Evolutionary conservation across 2,797 vertebrate genomes (phyloP).

Genomic region (Stomatorhinus walkeri): DNA sequence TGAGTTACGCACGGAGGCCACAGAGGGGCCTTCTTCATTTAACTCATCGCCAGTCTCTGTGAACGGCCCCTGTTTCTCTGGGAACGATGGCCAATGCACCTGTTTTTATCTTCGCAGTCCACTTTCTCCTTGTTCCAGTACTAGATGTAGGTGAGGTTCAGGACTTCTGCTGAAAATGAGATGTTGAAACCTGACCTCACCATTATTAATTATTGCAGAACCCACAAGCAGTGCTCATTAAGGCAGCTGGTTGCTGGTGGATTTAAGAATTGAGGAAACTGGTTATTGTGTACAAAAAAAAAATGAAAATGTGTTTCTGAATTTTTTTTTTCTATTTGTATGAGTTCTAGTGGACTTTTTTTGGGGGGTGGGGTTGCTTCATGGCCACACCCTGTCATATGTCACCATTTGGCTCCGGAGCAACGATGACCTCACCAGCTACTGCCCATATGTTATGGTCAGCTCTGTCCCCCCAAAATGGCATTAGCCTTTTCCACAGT

Average conservation of each 20-base stretch:
- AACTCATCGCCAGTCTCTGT: neutral
- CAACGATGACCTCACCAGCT: conserved; percentile 37
- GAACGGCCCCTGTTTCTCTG: neutral
- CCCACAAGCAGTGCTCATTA: neutral
- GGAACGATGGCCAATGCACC: neutral
- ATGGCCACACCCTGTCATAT: conserved; percentile 28
- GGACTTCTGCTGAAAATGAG: neutral
- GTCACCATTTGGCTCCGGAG: conserved; percentile 34
- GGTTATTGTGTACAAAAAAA: neutral
- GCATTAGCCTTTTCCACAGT: neutral
- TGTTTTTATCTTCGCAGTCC: neutral
- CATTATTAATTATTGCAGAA: neutral
- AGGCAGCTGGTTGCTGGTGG: neutral
- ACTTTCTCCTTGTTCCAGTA: neutral
- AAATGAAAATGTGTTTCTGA: neutral
- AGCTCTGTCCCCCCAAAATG: neutral
- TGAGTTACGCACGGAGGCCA: neutral
- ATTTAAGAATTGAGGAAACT: neutral
- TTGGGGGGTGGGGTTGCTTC: conserved; percentile 13
- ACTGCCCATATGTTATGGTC: conserved; percentile 36
- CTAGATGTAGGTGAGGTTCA: neutral
- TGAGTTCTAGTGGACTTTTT: neutral
- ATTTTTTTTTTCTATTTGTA: neutral
- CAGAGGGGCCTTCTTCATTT: neutral
- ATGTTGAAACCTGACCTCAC: neutral